Base-by-base conservation (phyloP, 2,888 invertebrate genomes). In the Parnassius smintheus region DNA sequence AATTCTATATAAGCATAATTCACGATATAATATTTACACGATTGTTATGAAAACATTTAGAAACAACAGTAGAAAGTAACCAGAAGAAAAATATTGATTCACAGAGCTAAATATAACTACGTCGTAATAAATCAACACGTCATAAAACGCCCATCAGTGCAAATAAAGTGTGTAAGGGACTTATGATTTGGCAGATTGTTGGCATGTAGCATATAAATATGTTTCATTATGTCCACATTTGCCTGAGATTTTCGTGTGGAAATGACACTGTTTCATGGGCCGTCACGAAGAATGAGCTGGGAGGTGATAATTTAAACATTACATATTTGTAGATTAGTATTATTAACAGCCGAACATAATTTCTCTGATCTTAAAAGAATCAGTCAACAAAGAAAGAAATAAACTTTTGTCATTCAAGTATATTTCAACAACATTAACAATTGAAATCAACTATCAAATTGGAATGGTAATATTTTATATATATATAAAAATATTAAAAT, bases 171-270 rank as follows among this genome's bases (percentile, higher is more conserved):
- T 72, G 69, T 71, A 70, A 71, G 71, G 75, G 80, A 82, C 80
- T 83, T 81, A 80, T 81, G 81, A 84, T 82, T 80, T 78, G 78
- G 76, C 69, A 48, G 56, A 66, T 70, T 44, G 60, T 61, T 74
- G 70, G 73, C 66, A 70, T 67, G 69, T 60, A 70, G 85, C 80
- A 85, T 83, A 81, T 76, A 76, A 81, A 85, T 84, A 79, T 78
- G 72, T 59, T 65, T 68, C 75, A 73, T 72, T 72, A 71, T 70
- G 69, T 66, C 56, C 70, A 67, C 67, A 75, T 78, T 78, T 75
- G 73, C 75, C 75, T 78, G 72, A 77, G 73, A 75, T 72, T 79
- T 78, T 78, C 72, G 73, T 66, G 75, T 72, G 69, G 68, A 70
- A 63, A 57, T 51, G 42, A 56, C 56, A 35, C 58, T 61, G 48